A percentile compares a stretch with the other conserved stretches of the same genome.
Evolutionary conservation across 1,140 invertebrate species (phyloP).

Genomic region (Zaprionus capensis): DNA sequence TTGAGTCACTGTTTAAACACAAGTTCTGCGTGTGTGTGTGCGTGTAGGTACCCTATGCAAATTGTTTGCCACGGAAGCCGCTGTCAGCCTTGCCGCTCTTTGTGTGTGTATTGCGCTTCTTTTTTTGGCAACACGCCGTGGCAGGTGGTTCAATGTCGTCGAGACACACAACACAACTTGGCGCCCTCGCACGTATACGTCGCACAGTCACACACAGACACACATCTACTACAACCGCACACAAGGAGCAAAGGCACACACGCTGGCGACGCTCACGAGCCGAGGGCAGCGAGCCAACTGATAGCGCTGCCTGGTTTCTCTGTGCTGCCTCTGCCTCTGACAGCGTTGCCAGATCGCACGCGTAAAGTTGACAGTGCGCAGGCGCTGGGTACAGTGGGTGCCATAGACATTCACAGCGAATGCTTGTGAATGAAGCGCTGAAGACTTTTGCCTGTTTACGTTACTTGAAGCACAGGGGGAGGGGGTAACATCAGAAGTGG

Average conservation of each 20-base stretch:
- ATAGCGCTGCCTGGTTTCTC: slow-evolving; percentile 48
- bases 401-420: slow-evolving; percentile 8
- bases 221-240: slow-evolving; percentile 9
- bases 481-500: not conserved
- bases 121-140: slow-evolving; percentile 20
- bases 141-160: slow-evolving; percentile 60
- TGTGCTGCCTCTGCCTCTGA: not conserved
- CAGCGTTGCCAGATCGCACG: slow-evolving; percentile 41
- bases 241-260: slow-evolving; percentile 14
- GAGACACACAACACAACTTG: slow-evolving; percentile 63
- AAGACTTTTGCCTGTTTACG: slow-evolving; percentile 65
- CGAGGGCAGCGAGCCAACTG: slow-evolving; percentile 67
- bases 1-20: slow-evolving; percentile 35
- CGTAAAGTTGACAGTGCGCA: slow-evolving; percentile 18
- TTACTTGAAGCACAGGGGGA: slow-evolving; percentile 22
- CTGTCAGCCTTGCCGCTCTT: slow-evolving; percentile 24
- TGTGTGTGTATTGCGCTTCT: slow-evolving; percentile 12
- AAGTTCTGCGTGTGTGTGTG: slow-evolving; percentile 13
- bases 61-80: slow-evolving; percentile 39
- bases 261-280: slow-evolving; percentile 54
- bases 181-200: slow-evolving; percentile 57
- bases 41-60: slow-evolving; percentile 38
- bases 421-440: slow-evolving; percentile 67
- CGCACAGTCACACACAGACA: slow-evolving; percentile 21
- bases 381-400: slow-evolving; percentile 34